Evolutionary conservation across 2,888 invertebrate genomes (phyloP).

Genomic region (Dynastes grantii): DNA sequence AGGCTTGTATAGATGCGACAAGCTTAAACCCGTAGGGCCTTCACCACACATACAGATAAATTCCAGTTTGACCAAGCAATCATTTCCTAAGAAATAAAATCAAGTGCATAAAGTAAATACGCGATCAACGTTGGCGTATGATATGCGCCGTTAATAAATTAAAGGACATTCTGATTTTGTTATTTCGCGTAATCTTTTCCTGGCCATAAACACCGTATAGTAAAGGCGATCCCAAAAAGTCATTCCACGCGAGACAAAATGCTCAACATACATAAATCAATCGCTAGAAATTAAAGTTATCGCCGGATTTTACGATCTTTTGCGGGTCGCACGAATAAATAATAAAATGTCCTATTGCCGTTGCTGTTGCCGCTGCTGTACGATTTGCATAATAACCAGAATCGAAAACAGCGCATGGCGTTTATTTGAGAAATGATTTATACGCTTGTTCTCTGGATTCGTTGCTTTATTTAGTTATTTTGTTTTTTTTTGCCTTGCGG

Average conservation of each 20-base stretch:
- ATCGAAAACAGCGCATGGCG: not conserved
- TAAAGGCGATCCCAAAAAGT: not conserved
- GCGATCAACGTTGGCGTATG: not conserved
- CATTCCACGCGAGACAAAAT: not conserved
- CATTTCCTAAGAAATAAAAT: too few species aligned
- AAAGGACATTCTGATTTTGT: not conserved
- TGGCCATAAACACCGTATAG: not conserved
- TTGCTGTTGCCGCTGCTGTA: not conserved
- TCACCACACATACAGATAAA: too few species aligned
- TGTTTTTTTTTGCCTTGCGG: too few species aligned
- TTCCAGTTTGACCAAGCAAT: too few species aligned
- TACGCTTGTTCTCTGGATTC: not conserved
- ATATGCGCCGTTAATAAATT: not conserved
- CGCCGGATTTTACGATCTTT: slow-evolving; percentile 5
- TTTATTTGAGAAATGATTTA: slow-evolving; percentile 7
- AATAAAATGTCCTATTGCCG: not conserved
- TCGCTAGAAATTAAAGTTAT: not conserved
- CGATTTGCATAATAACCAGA: slow-evolving; percentile 15
- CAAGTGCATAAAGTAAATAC: too few species aligned
- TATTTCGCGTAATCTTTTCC: not conserved
- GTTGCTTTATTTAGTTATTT: too few species aligned
- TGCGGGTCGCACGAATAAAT: slow-evolving; percentile 5
- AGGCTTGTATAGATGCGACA: too few species aligned
- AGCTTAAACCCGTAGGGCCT: too few species aligned
- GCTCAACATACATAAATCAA: slow-evolving; percentile 11